Evolutionary conservation across 1,140 invertebrate species (phyloP), one percentile per base, ranked within the genome.

Genomic region (Drosophila ananassae): DNA sequence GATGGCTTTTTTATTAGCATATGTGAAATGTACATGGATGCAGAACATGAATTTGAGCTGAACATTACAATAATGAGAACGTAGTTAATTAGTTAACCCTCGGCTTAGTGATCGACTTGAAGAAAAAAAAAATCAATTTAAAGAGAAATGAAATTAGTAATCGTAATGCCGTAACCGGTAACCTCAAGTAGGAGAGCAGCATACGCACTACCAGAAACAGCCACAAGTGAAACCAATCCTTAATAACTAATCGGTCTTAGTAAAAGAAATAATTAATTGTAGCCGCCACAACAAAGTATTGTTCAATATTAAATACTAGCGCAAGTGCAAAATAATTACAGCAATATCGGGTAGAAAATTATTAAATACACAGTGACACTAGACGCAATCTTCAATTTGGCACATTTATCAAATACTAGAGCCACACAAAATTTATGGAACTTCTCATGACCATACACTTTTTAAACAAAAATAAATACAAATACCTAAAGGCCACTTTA

Each of bases 61-160:
- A 85, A 85, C 78, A 85, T 87, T 82, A 85, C 82, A 85, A 85
- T 85, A 85, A 85, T 87, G 78, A 78, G 74, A 66, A 74, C 46
- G 77, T 81, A 85, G 77, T 81, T 69, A 85, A 81, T 83, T 83
- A 79, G 79, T 54, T 59, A 53, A 83, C 50, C 44, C 56, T 69
- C 73, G 68, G 68, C 60, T 60, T 73, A 77, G 77, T 73, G 74
- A 77, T 54, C 55, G 52, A 53, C 54, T 28, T 52, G 54, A 41
- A 77, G 55, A 32, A 8, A 8, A 32, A 10, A 0, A 2, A 32
- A 32, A 2, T 0, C 2, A 10, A n/a, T 12, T 3, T 0, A 12
- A n/a, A 37, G 28, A 66, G 51, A 37, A 56, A 61, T 28, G 21
- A 22, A 54, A 68, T 46, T 71, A 24, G 50, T 24, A 68, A 9